A percentile compares a stretch with the other conserved stretches of the same genome.
Evolutionary conservation across 2,797 vertebrate genomes (phyloP).

Genomic region (Ataeniobius toweri): DNA sequence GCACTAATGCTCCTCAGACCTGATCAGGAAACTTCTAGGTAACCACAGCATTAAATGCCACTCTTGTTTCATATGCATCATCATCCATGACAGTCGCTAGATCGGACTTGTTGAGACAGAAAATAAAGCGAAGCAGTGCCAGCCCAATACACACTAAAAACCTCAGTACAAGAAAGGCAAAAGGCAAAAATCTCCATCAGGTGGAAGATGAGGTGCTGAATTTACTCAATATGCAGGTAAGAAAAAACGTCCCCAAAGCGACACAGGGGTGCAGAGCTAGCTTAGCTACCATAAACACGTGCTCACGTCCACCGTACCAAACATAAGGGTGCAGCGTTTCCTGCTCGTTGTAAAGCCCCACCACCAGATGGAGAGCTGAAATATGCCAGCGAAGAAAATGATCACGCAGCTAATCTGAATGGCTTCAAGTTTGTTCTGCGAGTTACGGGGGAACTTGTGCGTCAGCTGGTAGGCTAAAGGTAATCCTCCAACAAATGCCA

Average conservation of each 20-base stretch:
- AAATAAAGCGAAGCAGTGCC: constrained; percentile 70
- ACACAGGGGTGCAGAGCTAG: constrained; percentile 89
- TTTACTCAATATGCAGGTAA: constrained; percentile 86
- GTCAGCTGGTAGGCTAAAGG: constrained; percentile 93
- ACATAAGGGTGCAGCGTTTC: constrained; percentile 86
- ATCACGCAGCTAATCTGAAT: constrained; percentile 92
- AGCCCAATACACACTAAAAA: constrained; percentile 82
- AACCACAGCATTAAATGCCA: constrained; percentile 67
- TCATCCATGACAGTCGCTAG: constrained; percentile 54
- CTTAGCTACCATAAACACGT: constrained; percentile 92
- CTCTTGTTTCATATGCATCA: constrained; percentile 31
- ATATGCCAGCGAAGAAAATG: constrained; percentile 91
- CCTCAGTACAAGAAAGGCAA: constrained; percentile 87
- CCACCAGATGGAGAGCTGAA: constrained; percentile 91
- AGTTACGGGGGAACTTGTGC: constrained; percentile 86
- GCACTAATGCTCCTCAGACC: background rate
- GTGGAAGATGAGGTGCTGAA: constrained; percentile 91
- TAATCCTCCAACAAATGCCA: constrained; percentile 92
- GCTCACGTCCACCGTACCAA: constrained; percentile 86
- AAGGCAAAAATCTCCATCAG: constrained; percentile 90
- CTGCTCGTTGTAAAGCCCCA: constrained; percentile 81
- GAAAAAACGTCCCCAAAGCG: constrained; percentile 86
- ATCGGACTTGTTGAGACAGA: constrained; percentile 60
- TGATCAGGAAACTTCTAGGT: constrained; percentile 47
- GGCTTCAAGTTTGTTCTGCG: constrained; percentile 89